Evolutionary conservation across 2,113 vertebrate genomes (phyloP), one percentile per base, ranked within the genome.

Genomic region (Cryptoleucopteryx plumbea): DNA sequence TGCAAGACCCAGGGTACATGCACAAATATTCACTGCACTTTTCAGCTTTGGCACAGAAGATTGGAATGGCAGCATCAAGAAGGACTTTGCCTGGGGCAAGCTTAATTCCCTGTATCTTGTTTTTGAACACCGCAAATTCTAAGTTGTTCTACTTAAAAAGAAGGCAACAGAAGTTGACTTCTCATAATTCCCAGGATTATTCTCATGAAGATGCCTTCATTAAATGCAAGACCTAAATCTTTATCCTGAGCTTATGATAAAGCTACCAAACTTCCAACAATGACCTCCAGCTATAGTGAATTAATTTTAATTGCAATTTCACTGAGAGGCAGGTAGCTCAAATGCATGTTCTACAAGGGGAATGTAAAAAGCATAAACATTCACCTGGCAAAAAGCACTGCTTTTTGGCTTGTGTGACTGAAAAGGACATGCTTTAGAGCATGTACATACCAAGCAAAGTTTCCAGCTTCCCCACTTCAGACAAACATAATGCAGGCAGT

Each of bases 21-120:
- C 22, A 47, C 29, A n/a, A 65, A 61, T 15, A 75, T 23, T 45
- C 55, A 18, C 47, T 29, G 38, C 13, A 3, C 40, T n/a, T 22
- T 15, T 56, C 43, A 66, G n/a, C n/a, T 81, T 58, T 40, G 50
- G 38, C 16, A 18, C 27, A 52, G 40, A 38, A 53, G 23, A 19
- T 0, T 19, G 32, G 42, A 61, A 48, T 0, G 0, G 42, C 42
- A 52, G 52, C 73, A 77, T 17, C 43, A 38, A 45, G 59, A 43
- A 52, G 55, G 29, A 40, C n/a, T 38, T 42, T 22, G 12, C 36
- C 47, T 43, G 31, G 47, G 55, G 15, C 38, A 65, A 59, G 55
- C 20, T 83, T 38, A 38, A 63, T 43, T 73, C 26, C 15, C 34
- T 2, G 0, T 9, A 26, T 42, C 70, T 59, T 52, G 63, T 34